Evolutionary conservation across 2,888 invertebrate genomes (phyloP).

Genomic region (Eueremaeus valkanovi): DNA sequence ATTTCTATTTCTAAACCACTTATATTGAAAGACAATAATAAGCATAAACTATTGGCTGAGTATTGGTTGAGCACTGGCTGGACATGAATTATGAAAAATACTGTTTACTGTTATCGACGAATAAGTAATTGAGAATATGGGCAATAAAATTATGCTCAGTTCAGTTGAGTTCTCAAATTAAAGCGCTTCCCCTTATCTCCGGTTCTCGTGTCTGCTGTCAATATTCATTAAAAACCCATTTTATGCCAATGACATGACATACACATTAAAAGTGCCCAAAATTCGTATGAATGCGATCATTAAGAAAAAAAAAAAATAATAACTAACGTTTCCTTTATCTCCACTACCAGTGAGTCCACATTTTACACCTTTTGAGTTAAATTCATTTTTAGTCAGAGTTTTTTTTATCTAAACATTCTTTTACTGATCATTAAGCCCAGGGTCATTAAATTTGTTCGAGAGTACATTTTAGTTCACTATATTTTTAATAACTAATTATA

Average conservation of each 20-base stretch:
- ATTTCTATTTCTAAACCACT: slow-evolving; percentile 3
- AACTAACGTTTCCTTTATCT: background rate
- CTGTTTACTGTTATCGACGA: background rate
- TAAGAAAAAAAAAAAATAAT: too few species aligned
- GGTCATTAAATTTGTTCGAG: background rate
- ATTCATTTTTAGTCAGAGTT: background rate
- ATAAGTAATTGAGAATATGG: background rate
- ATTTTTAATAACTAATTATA: slow-evolving; percentile 27
- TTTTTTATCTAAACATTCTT: background rate
- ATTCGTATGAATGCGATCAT: background rate
- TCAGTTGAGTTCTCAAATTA: slow-evolving; percentile 1
- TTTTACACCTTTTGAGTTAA: slow-evolving; percentile 1
- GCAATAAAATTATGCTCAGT: background rate
- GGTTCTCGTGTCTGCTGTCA: slow-evolving; percentile 6
- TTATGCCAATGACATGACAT: slow-evolving; percentile 28
- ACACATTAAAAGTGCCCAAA: background rate
- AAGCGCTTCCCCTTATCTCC: slow-evolving; percentile 8
- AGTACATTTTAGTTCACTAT: slow-evolving; percentile 17
- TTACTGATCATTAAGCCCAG: slow-evolving; percentile 6
- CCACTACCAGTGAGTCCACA: too few species aligned
- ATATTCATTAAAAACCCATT: slow-evolving; percentile 31
- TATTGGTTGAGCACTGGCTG: too few species aligned
- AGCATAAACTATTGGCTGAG: slow-evolving; percentile 12
- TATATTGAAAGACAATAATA: slow-evolving; percentile 8
- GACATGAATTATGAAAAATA: slow-evolving; percentile 28